Base-by-base conservation (phyloP, 1,140 invertebrate genomes). In the Geopemphigus sp. region DNA sequence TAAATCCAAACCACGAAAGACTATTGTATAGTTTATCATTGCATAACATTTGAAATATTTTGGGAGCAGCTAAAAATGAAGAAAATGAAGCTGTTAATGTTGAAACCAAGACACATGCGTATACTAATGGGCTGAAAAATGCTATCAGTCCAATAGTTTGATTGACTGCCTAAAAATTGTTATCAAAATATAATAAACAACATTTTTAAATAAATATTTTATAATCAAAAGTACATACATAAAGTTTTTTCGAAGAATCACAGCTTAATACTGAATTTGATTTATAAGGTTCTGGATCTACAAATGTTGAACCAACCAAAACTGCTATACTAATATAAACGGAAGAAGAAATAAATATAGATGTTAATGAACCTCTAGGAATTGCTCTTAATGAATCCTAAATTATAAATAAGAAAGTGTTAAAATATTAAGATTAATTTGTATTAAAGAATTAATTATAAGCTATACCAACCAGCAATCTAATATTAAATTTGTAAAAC, bases 11-110 rank as follows among this genome's bases (percentile, higher is more conserved):
- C 89, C 93, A 93, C 76, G 90, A 89, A 81, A 99, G 92, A 81
- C 93, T 92, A 0, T 97, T 98, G 86, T 99, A 99, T 19, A 99
- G 86, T 83, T 94, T 93, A 85, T 99, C 98, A 85, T 96, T 94
- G 84, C 96, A 98, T 8, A 99, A 88, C 66, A 96, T 96, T 90
- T 98, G 95, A 84, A 96, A 94, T 0, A 95, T 92, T 89, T 94
- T 94, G 0, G 98, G 98, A 0, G 97, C 98, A 22, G 95, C 96
- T 1, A 99, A 96, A 64, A 99, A 88, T 82, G 95, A 96, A 1
- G 97, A 97, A 50, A 99, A 87, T 2, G 98, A 97, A 12, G 96
- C 98, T 5, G 95, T 97, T 15, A 99, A 86, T 0, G 97, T 98
- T 3, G 97, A 97, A 2, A 97, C 95, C 86, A 98, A 98, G 84